Evolutionary conservation across 2,888 invertebrate genomes (phyloP).

Genomic region (Peribatodes rhomboidaria): DNA sequence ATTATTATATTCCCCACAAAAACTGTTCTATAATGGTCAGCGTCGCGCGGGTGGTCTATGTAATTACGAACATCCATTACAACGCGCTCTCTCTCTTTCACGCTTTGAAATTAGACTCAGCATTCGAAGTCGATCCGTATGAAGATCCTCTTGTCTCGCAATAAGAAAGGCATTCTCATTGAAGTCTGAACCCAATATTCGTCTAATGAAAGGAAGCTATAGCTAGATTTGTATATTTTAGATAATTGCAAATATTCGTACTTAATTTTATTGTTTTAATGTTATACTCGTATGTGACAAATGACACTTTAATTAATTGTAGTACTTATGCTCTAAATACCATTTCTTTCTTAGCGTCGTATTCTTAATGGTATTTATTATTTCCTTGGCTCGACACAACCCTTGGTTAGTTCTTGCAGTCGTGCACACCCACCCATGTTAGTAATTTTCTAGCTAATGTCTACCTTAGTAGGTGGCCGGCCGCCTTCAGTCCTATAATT

Average conservation of each 20-base stretch:
- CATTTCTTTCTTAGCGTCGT: background rate
- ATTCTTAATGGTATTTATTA: background rate
- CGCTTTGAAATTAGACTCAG: slow-evolving; percentile 45
- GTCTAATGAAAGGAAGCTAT: background rate
- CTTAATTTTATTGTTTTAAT: too few relatives aligned
- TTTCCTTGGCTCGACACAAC: slow-evolving; percentile 15
- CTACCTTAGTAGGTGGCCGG: slow-evolving; percentile 59
- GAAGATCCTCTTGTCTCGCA: slow-evolving; percentile 8
- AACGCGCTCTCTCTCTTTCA: slow-evolving; percentile 61
- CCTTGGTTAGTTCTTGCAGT: slow-evolving; percentile 38
- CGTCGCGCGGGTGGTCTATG: slow-evolving; percentile 77
- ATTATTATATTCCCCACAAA: slow-evolving; percentile 73
- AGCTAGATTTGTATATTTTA: background rate
- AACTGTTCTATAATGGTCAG: slow-evolving; percentile 67
- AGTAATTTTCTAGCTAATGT: slow-evolving; percentile 49
- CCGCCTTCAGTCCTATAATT: slow-evolving; percentile 51
- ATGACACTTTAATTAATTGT: too few relatives aligned
- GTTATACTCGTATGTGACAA: too few relatives aligned
- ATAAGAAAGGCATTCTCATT: background rate
- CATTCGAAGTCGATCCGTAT: slow-evolving; percentile 28
- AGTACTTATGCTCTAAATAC: background rate
- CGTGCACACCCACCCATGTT: slow-evolving; percentile 43
- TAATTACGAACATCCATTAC: slow-evolving; percentile 70
- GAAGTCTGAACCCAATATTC: background rate
- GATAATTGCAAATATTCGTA: too few relatives aligned